These are phyloP conservation scores for Corynorhinus townsendii DNA, from an alignment of 2,113 vertebrate genomes.

Conservation along the genomic window DNA sequence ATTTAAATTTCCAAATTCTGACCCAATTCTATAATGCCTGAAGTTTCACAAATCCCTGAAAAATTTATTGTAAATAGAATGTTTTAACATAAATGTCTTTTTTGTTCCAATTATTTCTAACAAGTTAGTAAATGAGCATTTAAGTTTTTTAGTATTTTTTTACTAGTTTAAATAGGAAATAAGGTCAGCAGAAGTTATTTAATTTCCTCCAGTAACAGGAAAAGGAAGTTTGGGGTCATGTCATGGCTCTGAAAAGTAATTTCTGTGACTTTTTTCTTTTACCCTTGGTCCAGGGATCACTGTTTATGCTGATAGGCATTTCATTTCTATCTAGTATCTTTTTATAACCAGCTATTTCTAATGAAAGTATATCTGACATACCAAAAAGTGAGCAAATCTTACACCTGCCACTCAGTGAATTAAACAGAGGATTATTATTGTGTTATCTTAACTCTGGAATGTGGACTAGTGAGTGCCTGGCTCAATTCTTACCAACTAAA, in stretches of 20 bases:
- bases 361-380: not conserved
- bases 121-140: not conserved
- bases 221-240: not conserved
- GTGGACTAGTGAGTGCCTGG: not conserved
- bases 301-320: not conserved
- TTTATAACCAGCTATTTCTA: not conserved
- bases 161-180: not conserved
- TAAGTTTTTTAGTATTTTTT: not conserved
- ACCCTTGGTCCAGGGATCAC: not conserved
- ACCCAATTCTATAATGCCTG: not conserved
- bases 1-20: not conserved
- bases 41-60: not conserved
- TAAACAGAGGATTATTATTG: not conserved
- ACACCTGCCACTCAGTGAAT: not conserved
- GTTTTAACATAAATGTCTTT: not conserved
- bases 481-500: not conserved
- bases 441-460: not conserved
- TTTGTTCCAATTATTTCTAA: slow-evolving; percentile 15
- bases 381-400: not conserved
- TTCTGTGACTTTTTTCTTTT: slow-evolving; percentile 14
- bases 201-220: not conserved
- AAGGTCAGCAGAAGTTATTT: not conserved
- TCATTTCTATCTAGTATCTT: not conserved
- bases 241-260: not conserved
- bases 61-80: not conserved